A percentile compares a stretch with the other conserved stretches of the same genome.
Conservation (phyloP, 2,797 vertebrate genomes). For the Smutsia temminckii region DNA sequence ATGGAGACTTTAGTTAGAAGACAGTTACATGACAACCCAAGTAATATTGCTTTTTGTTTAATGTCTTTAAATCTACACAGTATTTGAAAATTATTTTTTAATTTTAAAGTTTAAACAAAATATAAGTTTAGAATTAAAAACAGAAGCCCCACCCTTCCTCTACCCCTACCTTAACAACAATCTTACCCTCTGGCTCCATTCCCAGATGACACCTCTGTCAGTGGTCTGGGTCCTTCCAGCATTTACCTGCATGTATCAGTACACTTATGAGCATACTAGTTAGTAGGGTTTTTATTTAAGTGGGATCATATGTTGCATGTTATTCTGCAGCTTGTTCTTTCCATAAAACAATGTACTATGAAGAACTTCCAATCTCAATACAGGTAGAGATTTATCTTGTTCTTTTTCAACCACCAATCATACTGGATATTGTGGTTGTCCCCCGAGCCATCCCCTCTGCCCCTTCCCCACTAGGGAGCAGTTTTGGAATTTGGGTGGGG, state of each 20-base stretch:
- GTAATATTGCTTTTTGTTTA: not conserved
- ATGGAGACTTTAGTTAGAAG: not conserved
- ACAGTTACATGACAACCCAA: not conserved
- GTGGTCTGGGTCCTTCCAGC: not conserved
- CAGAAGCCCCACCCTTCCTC: not conserved
- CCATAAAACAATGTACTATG: too few relatives aligned
- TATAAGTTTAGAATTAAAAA: not conserved
- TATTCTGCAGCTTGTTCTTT: not conserved
- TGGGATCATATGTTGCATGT: not conserved
- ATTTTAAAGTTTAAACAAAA: not conserved
- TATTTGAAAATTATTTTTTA: not conserved
- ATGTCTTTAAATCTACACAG: not conserved
- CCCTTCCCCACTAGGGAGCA: not conserved
- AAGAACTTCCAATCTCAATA: not conserved
- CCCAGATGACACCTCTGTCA: not conserved
- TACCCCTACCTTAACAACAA: not conserved
- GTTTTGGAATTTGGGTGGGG: not conserved
- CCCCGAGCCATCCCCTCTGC: too few relatives aligned
- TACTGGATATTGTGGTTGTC: too few relatives aligned
- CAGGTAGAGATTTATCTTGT: not conserved
- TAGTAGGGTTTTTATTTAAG: not conserved
- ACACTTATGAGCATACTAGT: not conserved
- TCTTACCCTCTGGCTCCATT: not conserved
- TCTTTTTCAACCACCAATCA: not conserved
- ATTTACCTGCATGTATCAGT: not conserved